Evolutionary conservation across 2,888 invertebrate species (phyloP), one percentile per base, ranked within the genome.

Genomic region (Mycogona germanica): DNA sequence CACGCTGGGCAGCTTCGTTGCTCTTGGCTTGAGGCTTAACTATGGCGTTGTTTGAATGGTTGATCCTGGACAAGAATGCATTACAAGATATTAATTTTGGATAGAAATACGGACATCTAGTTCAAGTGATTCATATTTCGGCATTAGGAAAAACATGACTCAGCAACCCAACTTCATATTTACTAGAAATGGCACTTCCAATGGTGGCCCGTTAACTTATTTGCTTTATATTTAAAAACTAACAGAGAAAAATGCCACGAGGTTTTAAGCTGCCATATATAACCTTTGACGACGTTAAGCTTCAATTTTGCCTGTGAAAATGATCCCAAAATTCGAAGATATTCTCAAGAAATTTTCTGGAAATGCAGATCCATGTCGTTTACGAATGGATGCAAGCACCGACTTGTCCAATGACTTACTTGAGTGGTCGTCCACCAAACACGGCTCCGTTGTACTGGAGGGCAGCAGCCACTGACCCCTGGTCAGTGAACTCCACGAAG

Each of bases 401-500:
- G 29, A 26, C 14, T 9, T 12, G 2, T 17, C n/a, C 35, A 30
- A 37, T 21, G 14, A 57, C 66, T 65, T 63, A 73, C 70, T 69
- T 71, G 12, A 84, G 74, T 6, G 74, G 70, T 59, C 80, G 79
- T 7, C 86, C 86, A 57, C 83, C 82, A 52, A 92, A 74, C 60
- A 81, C 78, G 52, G 70, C 68, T n/a, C 73, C 92, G 70, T 88
- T 92, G 65, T 95, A 73, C 44, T 73, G 72, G 28, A 98, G 72
- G 0, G 91, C 96, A 63, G 84, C 80, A 7, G 92, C 76, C 19
- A 98, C 80, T 62, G 84, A 83, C 17, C 84, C 78, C 69, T 97
- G 97, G 61, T 96, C 93, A 3, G 87, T 81, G 71, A 95, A 89
- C 71, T 98, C 98, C 55, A 98, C 77, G 64, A 96, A 78, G 2